Evolutionary conservation across 2,113 vertebrate genomes (phyloP).

Genomic region (Cochlearius cochlearius): DNA sequence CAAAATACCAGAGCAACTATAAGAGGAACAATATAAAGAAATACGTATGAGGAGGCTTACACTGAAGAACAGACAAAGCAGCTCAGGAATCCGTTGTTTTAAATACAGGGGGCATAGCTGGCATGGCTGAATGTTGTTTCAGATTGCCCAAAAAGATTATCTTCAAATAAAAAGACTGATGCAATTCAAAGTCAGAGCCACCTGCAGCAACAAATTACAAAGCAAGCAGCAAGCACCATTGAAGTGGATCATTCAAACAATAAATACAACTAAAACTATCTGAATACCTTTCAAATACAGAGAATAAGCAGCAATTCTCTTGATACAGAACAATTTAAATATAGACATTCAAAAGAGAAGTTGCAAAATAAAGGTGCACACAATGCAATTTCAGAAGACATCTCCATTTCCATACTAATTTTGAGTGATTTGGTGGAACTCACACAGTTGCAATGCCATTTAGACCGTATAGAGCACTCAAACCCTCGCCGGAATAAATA

Average conservation of each 20-base stretch:
- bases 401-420: not conserved
- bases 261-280: slow-evolving; percentile 14
- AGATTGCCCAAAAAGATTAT: not conserved
- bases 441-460: not conserved
- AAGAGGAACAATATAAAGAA: not conserved
- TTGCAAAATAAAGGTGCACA: not conserved
- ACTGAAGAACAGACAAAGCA: not conserved
- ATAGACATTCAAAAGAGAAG: slow-evolving; percentile 5
- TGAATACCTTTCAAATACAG: not conserved
- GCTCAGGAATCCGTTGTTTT: not conserved
- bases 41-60: not conserved
- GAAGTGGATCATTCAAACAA: slow-evolving; percentile 9
- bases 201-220: slow-evolving; percentile 27
- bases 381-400: not conserved
- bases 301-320: slow-evolving; percentile 18
- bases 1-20: not conserved
- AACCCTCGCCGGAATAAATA: not conserved
- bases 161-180: not conserved
- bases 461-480: not conserved
- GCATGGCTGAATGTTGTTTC: not conserved
- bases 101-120: not conserved
- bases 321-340: not conserved
- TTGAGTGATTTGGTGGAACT: not conserved
- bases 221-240: not conserved
- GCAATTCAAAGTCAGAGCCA: slow-evolving; percentile 3